These are phyloP conservation scores for Esox niger DNA, from an alignment of 2,113 vertebrate species.

Conservation along the genomic window DNA sequence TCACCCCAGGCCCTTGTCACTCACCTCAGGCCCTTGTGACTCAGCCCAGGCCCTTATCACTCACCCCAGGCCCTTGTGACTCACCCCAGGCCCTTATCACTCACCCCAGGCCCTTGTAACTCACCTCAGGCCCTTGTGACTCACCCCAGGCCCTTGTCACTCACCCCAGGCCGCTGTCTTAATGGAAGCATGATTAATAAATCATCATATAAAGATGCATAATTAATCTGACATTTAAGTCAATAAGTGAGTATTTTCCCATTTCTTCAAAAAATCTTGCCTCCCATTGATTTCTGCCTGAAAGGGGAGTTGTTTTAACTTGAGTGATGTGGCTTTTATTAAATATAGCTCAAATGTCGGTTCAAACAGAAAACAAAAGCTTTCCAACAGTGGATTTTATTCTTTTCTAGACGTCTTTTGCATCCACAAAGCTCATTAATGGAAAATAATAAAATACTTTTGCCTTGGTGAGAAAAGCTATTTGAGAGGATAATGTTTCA, in stretches of 20 bases:
- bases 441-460: not conserved
- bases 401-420: not conserved
- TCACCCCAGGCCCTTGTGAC: too few relatives aligned
- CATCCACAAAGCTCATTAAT: not conserved
- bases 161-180: slow-evolving; percentile 42
- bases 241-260: slow-evolving; percentile 35
- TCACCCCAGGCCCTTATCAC: too few relatives aligned
- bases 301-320: not conserved
- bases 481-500: slow-evolving; percentile 1
- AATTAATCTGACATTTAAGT: slow-evolving; percentile 59
- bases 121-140: too few relatives aligned
- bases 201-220: slow-evolving; percentile 62
- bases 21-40: slow-evolving; percentile 46
- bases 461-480: not conserved
- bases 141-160: too few relatives aligned
- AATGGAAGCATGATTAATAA: slow-evolving; percentile 65
- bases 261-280: slow-evolving; percentile 19
- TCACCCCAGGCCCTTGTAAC: too few relatives aligned
- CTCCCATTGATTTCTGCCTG: not conserved
- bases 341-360: too few relatives aligned
- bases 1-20: slow-evolving; percentile 43
- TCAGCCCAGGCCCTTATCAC: slow-evolving; percentile 46
- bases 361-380: too few relatives aligned
- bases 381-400: slow-evolving; percentile 32
- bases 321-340: not conserved